Evolutionary conservation across 1,140 invertebrate species (phyloP), one percentile per base, ranked within the genome.

Genomic region (Apocrypta bakeri): DNA sequence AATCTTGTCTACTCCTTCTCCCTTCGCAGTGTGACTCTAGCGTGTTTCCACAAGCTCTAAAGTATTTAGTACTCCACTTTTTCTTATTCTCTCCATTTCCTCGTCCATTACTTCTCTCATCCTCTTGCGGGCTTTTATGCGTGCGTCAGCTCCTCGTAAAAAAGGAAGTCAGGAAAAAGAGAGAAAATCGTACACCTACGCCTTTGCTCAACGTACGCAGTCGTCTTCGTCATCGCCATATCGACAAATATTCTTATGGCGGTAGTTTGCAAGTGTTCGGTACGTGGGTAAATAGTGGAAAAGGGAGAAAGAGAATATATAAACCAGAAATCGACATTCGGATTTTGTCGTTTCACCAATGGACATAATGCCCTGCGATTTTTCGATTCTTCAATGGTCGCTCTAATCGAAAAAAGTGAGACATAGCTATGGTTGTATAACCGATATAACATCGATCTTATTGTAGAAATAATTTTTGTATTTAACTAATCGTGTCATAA

Each of bases 241-340:
- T 82, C 77, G 81, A 84, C 83, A 84, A 85, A 85, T 85, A 85
- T 85, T 84, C 85, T 84, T 75, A 78, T 84, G 21, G 71, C 48
- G 64, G 25, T 42, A 24, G 29, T 42, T 56, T 27, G 25, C 74
- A 31, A 71, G 33, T 21, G 48, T 21, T 56, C 74, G 31, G 79
- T 24, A 82, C 80, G 80, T 85, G 85, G 40, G 81, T 76, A 85
- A 85, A 85, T 78, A 85, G 29, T 27, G 64, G 25, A 61, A 56
- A 37, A 56, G 73, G 37, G 37, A 69, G 74, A 31, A 82, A 33
- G 75, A 74, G 72, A 37, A 68, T 75, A 29, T 68, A 56, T 42
- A 71, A 37, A 69, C 31, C 69, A 73, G 69, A 61, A 80, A 66
- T 75, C 73, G 71, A 81, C 37, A 75, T 74, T 78, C n/a, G 27